Evolutionary conservation across 1,140 invertebrate genomes (phyloP).

Genomic region (Planococcus citri): DNA sequence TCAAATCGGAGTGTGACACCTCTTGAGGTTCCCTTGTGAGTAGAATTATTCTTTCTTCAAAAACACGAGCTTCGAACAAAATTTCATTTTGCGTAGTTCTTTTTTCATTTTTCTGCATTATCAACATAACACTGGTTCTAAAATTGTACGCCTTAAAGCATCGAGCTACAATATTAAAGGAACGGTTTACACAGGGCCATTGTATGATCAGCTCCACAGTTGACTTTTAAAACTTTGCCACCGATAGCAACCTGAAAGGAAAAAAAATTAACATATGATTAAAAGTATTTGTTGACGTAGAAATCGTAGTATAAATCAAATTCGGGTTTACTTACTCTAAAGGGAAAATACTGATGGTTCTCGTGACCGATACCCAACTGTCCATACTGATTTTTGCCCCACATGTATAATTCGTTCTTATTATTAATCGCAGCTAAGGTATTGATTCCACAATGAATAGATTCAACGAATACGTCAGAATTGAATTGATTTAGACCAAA

Average conservation of each 20-base stretch:
- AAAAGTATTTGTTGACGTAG: neutral
- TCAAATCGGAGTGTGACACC: too few relatives aligned
- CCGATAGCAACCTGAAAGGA: slow-evolving; percentile 37
- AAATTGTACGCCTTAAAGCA: too few relatives aligned
- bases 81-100: too few relatives aligned
- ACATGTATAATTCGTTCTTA: slow-evolving; percentile 70
- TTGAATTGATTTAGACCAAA: slow-evolving; percentile 78
- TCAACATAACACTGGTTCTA: too few relatives aligned
- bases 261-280: slow-evolving; percentile 18
- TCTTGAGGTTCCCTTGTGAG: too few relatives aligned
- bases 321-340: slow-evolving; percentile 47
- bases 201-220: slow-evolving; percentile 46
- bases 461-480: slow-evolving; percentile 47
- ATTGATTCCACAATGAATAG: slow-evolving; percentile 58
- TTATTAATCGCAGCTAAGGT: slow-evolving; percentile 70
- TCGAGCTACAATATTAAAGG: neutral
- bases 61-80: too few relatives aligned
- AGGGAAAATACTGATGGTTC: slow-evolving; percentile 76
- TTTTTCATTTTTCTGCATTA: too few relatives aligned
- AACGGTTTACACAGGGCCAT: slow-evolving; percentile 36
- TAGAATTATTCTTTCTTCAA: too few relatives aligned
- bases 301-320: neutral
- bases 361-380: slow-evolving; percentile 66
- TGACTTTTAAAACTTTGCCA: slow-evolving; percentile 38
- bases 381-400: slow-evolving; percentile 74